phyloP scores from a whole-genome alignment of 2,797 vertebrate genomes.

The Sarcoramphus papa region DNA sequence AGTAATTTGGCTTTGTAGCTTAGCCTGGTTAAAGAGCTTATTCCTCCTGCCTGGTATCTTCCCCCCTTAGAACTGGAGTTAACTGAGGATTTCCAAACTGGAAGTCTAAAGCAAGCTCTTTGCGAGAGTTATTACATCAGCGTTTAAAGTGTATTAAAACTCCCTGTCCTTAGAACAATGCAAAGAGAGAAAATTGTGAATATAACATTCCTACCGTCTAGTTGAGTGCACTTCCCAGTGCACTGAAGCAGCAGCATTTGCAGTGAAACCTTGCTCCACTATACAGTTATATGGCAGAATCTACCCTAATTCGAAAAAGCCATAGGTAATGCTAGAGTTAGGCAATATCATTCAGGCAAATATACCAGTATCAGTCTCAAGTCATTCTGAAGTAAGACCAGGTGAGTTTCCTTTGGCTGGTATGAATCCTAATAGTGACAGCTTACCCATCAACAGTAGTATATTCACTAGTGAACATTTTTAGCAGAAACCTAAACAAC shows the following conservation, averaged over 20 bases:
- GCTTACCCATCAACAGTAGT: neutral
- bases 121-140: neutral
- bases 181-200: neutral
- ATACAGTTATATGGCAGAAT: neutral
- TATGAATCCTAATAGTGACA: neutral
- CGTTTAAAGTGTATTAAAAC: neutral
- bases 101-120: neutral
- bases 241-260: neutral
- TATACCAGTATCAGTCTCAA: neutral
- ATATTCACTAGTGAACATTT: neutral
- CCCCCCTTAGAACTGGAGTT: neutral
- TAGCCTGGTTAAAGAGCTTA: slow-evolving; percentile 12
- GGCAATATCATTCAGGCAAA: neutral
- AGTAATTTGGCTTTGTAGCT: neutral
- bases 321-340: accelerated
- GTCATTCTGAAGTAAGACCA: neutral
- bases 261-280: neutral
- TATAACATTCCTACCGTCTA: neutral
- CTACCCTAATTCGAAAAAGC: neutral
- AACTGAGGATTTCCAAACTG: neutral
- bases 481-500: neutral
- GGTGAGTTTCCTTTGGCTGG: neutral
- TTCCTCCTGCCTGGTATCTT: neutral
- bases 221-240: neutral
- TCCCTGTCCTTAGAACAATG: neutral